Evolutionary conservation across 2,797 vertebrate species (phyloP).

Genomic region (Bradypus variegatus): DNA sequence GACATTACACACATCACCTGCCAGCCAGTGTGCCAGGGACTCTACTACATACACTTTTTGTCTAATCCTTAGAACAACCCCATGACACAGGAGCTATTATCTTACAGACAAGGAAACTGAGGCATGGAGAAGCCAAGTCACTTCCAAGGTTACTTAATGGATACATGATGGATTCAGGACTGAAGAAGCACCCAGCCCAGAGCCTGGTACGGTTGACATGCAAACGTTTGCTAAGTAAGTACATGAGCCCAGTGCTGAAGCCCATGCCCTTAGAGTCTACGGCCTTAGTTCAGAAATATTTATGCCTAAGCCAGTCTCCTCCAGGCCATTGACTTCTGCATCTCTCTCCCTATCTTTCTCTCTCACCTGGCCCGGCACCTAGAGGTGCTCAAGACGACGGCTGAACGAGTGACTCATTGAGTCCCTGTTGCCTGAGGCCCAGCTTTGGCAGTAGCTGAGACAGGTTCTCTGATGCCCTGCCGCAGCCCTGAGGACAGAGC

Average conservation of each 20-base stretch:
- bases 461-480: background rate
- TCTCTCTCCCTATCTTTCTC: no score
- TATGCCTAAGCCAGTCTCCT: background rate
- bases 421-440: background rate
- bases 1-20: background rate
- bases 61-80: background rate
- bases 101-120: background rate
- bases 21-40: background rate
- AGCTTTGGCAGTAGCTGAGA: background rate
- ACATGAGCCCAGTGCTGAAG: background rate
- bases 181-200: background rate
- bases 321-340: background rate
- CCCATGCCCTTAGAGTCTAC: background rate
- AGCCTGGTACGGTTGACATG: background rate
- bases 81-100: background rate
- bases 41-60: background rate
- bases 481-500: background rate
- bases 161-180: accelerated
- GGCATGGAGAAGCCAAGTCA: background rate
- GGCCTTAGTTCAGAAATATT: background rate
- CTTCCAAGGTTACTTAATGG: background rate
- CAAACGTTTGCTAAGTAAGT: background rate
- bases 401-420: background rate
- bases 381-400: background rate
- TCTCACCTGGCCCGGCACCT: background rate